These are phyloP conservation scores for Pherbina coryleti DNA, from an alignment of 2,888 invertebrate species.

Conservation along the genomic window DNA sequence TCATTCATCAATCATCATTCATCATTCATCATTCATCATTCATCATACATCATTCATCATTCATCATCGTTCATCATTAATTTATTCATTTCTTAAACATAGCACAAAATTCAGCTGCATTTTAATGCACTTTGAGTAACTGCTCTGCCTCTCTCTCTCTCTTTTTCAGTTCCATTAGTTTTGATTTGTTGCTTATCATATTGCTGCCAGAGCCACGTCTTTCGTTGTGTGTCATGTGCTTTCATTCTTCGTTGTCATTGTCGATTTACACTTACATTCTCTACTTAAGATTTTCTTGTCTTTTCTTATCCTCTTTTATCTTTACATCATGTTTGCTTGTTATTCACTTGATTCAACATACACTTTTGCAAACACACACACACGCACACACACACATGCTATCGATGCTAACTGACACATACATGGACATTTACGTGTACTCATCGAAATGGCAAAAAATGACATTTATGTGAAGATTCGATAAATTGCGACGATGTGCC, in stretches of 20 bases:
- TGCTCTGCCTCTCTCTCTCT: background rate
- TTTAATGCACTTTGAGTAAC: background rate
- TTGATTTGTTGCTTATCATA: background rate
- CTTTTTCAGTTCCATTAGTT: background rate
- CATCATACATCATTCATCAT: no score
- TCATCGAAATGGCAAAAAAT: background rate
- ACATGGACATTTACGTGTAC: background rate
- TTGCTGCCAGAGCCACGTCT: no score
- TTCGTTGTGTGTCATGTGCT: background rate
- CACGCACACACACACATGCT: background rate
- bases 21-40: no score
- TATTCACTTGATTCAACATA: background rate
- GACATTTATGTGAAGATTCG: constrained; percentile 46
- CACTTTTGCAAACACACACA: background rate
- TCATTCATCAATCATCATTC: no score
- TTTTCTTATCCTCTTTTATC: background rate
- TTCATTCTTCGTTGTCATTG: background rate
- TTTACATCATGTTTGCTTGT: background rate
- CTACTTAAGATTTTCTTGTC: background rate
- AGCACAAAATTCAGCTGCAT: background rate
- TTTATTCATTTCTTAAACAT: background rate
- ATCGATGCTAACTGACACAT: background rate
- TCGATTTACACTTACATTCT: background rate
- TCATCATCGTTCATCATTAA: no score
- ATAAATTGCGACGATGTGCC: constrained; percentile 58